Evolutionary conservation across 2,797 vertebrate species (phyloP), one percentile per base, ranked within the genome.

Genomic region (Eulemur mongoz): DNA sequence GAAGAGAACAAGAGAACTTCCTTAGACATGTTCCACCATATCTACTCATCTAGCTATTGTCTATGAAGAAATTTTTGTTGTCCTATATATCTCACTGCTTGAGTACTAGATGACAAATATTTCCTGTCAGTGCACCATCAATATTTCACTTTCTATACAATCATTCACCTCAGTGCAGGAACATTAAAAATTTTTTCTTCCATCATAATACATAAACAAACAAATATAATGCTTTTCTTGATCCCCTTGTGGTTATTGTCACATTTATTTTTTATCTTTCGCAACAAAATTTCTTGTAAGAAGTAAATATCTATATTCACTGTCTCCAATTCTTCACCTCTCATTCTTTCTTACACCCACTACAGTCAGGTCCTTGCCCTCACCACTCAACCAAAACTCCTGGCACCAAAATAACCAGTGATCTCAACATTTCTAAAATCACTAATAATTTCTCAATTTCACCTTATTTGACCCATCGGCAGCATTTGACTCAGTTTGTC

Each of bases 21-120:
- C 25, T 11, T 75, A 67, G 13, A 57, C 8, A 9, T 0, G 0
- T 3, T 85, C 9, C 27, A 32, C 9, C 5, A 32, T 27, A 30
- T 69, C 10, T 91, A 75, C 32, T 17, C 17, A 80, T 61, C 11
- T 61, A 13, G 38, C 52, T 78, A 52, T 59, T 72, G 61, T 57
- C 69, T 79, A 4, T 73, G 54, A 90, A 57, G 15, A 61, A 59
- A 40, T 61, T 75, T 70, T 27, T 67, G 1, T 67, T 12, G 57
- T 48, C 25, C 63, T 89, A 32, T 54, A 17, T 61, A 17, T 61
- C 43, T 23, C 59, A 45, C 52, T 25, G 35, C 61, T 59, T 79
- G 69, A 59, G 2, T 14, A 45, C 14, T 57, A 20, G 11, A 14
- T 88, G 35, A 22, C 14, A 87, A 13, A 38, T 32, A 10, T 48